Base-by-base conservation (phyloP, 2,888 invertebrate species). In the Rhabditoides inermis region DNA sequence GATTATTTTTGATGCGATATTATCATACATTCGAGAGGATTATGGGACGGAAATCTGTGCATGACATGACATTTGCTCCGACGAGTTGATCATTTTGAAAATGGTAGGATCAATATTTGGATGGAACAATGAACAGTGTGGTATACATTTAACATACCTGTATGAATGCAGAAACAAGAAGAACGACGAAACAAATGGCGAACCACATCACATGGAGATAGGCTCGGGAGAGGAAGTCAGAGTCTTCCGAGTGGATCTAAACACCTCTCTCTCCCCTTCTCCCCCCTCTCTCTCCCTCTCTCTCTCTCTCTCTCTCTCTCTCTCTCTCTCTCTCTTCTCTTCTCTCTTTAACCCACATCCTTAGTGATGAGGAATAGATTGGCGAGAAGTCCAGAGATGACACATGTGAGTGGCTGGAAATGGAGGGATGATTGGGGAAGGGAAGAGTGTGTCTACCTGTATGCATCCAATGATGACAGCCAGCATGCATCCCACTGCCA, bases 371-470 rank as follows among this genome's bases (percentile, higher is more conserved):
- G 49, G 47, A 53, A 62, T 23, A 56, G 40, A 45, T 57, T 51
- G 7, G 59, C 58, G 15, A 62, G 59, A 57, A 56, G 51, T 47
- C 63, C 63, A n/a, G 58, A 60, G 25, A 63, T 52, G 7, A 63
- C 35, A n/a, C 58, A 36, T 15, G 60, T 60, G n/a, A 51, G 45
- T 27, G 63, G 63, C 47, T 63, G 63, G 36, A 63, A n/a, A n/a
- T n/a, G n/a, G n/a, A n/a, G 59, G 57, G 15, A 62, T 62, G 58
- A 56, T 51, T 47, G 60, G 60, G n/a, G 58, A 60, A 25, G 60
- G 51, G 7, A 63, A 35, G n/a, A 60, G 39, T 15, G 60, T 60
- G n/a, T 50, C 46, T 27, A 60, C 60, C 47, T 63, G 63, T 36
- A 63, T 26, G 15, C 50, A 46, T 15, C 63, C 63, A 25, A 58